Evolutionary conservation across 2,113 vertebrate species (phyloP), one percentile per base, ranked within the genome.

Genomic region (Scytalopus superciliaris): DNA sequence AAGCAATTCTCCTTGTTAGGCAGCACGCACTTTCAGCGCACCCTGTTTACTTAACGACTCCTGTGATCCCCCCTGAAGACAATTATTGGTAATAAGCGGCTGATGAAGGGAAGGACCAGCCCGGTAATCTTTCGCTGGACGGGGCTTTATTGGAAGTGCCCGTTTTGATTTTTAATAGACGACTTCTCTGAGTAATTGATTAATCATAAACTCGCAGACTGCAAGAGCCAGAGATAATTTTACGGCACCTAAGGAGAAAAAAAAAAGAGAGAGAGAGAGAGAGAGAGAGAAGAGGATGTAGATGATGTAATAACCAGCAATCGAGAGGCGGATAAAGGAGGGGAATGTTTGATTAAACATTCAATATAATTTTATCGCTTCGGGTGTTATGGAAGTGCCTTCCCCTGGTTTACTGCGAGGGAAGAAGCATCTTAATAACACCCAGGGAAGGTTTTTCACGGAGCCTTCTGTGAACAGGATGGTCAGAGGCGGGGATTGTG

Each of bases 181-280:
- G 94, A 92, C 76, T 95, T 47, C 92, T 95, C 90, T 56, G 75
- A 95, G 94, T 95, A 94, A 97, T 97, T 97, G 96, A 96, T 97
- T 96, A 96, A 96, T 97, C 96, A 97, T 97, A 96, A 97, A 97
- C 93, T 95, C 76, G 16, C 53, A 68, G 90, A 68, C 92, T 92
- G 93, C 85, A 85, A 89, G 90, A 94, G 64, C 52, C 64, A 78
- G 96, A 73, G 88, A 72, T 74, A 89, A 97, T 97, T 96, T 95
- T 96, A 95, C 78, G 64, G 52, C 90, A 88, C 44, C 67, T 10
- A 60, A 90, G n/a, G n/a, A 86, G 91, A 70, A 39, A 27, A 50
- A 66, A 59, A 64, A 74, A 47, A 12, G 21, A 39, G 45, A 40
- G 76, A 19, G 19, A 53, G 18, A 53, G n/a, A n/a, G n/a, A n/a